Percentiles rank a stretch among this genome's conserved stretches.
phyloP scores from a whole-genome alignment of 2,888 invertebrate genomes.

The Pinctada fucata region DNA sequence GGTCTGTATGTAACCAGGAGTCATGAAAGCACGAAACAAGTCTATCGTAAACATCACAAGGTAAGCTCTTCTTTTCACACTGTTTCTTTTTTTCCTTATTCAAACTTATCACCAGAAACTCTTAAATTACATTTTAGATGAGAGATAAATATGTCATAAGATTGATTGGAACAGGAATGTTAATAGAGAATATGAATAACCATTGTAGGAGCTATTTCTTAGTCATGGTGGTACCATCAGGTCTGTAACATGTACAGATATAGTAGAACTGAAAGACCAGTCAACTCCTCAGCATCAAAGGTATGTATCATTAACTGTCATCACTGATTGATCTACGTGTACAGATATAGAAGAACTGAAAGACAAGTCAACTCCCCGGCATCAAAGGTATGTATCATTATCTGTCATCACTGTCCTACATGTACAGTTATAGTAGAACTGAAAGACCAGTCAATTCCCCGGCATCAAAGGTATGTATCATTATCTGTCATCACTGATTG shows the following conservation, averaged over 20 bases:
- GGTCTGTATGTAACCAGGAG: not conserved
- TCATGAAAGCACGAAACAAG: slow-evolving; percentile 5
- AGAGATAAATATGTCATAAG: not conserved
- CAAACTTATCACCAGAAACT: not conserved
- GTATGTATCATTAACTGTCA: not conserved
- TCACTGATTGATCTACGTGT: no score
- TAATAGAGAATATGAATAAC: not conserved
- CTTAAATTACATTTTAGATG: not conserved
- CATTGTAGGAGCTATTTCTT: not conserved
- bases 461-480: no score
- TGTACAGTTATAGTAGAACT: no score
- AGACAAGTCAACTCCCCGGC: no score
- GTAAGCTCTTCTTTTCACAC: slow-evolving; percentile 1
- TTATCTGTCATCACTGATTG: no score
- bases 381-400: no score
- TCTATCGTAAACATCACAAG: slow-evolving; percentile 12
- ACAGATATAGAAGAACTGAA: no score
- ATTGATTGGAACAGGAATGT: not conserved
- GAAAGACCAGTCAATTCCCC: no score
- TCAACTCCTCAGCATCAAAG: not conserved
- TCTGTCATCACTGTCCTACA: no score
- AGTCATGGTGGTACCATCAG: not conserved
- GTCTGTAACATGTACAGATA: not conserved
- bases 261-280: not conserved
- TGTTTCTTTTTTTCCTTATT: no score